Base-by-base conservation (phyloP, 2,888 invertebrate genomes). In the Tenodera sinensis region DNA sequence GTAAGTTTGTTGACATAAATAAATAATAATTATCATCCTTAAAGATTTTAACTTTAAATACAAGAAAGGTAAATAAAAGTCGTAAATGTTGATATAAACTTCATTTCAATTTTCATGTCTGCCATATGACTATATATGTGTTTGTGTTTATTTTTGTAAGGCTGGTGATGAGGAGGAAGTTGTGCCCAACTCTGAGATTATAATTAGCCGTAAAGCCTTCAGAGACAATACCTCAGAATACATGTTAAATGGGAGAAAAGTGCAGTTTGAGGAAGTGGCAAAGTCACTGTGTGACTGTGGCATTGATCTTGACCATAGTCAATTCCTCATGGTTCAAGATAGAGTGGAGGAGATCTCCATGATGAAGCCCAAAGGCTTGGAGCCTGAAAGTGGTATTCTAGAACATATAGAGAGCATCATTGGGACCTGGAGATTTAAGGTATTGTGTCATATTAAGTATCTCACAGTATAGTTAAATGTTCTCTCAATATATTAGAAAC, bases 331-430 rank as follows among this genome's bases (percentile, higher is more conserved):
- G 92, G 95, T 99, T 28, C 99, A 99, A 97, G 99, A 99, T 84
- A 99, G 99, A 95, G 99, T 99, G 0, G 99, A 99, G 94, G 98
- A 99, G 93, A 99, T 99, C 91, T 97, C 99, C 0, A 96, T 99
- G 97, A 99, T 99, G 99, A 99, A 99, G 93, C 97, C 99, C 0
- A 99, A 98, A 94, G 98, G 0, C 95, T 94, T 90, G 96, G 98
- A 98, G 92, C 96, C 97, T 91, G 99, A 99, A 91, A 96, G 97
- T 15, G 99, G 99, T 0, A 98, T 99, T 98, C 94, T 99, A 89
- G 99, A 99, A 93, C 99, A 98, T 93, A 94, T 99, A 87, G 99
- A 99, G 93, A 99, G 99, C 92, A 99, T 99, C 89, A 97, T 99
- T 92, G 99, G 99, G 0, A 98, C 98, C 0, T 95, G 96, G 0